These are phyloP conservation scores for Haliaeetus leucogaster DNA, from an alignment of 2,113 vertebrate species.

Conservation along the genomic window DNA sequence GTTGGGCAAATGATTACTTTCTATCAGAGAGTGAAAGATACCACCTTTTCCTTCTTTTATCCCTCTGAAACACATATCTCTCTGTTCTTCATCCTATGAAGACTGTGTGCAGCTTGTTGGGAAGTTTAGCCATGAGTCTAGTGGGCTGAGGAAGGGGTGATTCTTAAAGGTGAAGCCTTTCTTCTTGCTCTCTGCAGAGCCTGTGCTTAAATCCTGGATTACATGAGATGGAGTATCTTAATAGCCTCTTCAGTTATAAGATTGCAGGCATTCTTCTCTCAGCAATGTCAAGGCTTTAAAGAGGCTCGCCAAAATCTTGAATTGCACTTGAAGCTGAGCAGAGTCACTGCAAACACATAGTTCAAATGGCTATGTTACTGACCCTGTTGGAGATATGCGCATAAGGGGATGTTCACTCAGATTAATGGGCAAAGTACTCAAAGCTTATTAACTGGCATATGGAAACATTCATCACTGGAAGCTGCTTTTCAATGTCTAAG, in stretches of 20 bases:
- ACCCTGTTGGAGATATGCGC: background rate
- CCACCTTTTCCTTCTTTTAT: background rate
- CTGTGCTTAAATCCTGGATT: background rate
- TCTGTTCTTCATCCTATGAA: background rate
- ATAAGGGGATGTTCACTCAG: background rate
- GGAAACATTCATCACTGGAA: background rate
- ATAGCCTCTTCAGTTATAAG: background rate
- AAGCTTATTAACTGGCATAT: slow-evolving; percentile 51
- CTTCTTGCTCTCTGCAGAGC: background rate
- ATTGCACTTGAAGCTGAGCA: background rate
- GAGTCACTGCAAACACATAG: background rate
- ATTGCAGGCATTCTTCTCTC: background rate
- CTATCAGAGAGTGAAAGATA: background rate
- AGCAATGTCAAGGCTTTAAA: background rate
- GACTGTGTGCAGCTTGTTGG: background rate
- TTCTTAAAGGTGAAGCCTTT: background rate
- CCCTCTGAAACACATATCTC: background rate
- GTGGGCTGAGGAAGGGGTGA: background rate
- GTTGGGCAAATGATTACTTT: background rate
- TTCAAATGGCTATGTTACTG: background rate
- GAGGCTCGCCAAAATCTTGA: background rate
- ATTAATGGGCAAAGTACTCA: slow-evolving; percentile 28
- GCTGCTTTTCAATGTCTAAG: background rate
- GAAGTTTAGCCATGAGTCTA: background rate
- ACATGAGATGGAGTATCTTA: background rate